These are phyloP conservation scores for Loriculus beryllinus DNA, from an alignment of 2,797 vertebrate species.

Conservation along the genomic window DNA sequence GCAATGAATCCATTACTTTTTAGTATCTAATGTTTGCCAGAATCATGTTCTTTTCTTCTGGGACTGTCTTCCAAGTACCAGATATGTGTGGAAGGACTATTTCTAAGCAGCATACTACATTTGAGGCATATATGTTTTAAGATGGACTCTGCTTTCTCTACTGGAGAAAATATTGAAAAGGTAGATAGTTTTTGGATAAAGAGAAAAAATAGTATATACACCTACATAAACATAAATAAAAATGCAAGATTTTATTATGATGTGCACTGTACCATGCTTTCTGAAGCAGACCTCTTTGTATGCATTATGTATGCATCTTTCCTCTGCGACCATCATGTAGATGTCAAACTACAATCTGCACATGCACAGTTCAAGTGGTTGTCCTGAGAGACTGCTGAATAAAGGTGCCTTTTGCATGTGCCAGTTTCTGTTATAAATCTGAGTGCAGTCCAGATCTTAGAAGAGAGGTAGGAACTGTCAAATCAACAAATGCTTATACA, in stretches of 20 bases:
- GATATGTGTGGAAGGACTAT: neutral
- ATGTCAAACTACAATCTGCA: neutral
- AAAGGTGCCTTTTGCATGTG: neutral
- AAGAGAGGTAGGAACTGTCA: neutral
- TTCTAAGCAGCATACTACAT: neutral
- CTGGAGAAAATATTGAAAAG: neutral
- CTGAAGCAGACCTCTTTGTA: neutral
- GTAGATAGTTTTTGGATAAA: neutral
- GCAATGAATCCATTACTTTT: neutral
- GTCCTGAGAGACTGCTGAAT: neutral
- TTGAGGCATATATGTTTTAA: neutral
- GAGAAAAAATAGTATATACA: neutral
- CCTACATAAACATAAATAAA: accelerated
- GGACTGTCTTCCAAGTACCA: neutral
- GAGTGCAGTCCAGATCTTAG: neutral
- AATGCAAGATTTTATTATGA: neutral
- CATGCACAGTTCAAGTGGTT: neutral
- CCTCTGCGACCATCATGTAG: neutral
- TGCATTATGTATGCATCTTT: neutral
- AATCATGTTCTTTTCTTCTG: neutral
- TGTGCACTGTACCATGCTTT: neutral
- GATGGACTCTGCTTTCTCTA: neutral
- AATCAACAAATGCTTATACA: neutral
- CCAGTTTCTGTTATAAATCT: neutral
- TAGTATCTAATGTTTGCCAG: neutral